A percentile compares a stretch with the other conserved stretches of the same genome.
phyloP scores from a whole-genome alignment of 2,113 vertebrate species.

The Columba janthina region DNA sequence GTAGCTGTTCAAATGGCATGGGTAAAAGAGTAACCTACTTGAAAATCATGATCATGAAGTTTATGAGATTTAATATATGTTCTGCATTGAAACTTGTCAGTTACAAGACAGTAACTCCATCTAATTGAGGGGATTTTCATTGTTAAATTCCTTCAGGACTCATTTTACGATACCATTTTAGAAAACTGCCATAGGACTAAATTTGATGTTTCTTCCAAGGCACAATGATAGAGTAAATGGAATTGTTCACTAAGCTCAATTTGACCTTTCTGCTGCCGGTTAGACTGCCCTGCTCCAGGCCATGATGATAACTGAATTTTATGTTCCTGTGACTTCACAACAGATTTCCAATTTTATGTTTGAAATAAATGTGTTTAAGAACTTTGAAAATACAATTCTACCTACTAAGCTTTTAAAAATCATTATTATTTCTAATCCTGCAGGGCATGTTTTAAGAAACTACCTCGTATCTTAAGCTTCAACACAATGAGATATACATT shows the following conservation, averaged over 20 bases:
- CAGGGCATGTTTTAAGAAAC: slow-evolving; percentile 98
- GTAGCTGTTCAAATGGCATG: background rate
- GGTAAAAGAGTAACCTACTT: background rate
- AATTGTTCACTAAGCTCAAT: background rate
- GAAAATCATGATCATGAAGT: background rate
- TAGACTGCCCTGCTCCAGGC: background rate
- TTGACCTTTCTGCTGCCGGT: background rate
- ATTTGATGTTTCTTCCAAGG: background rate
- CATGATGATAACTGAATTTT: background rate
- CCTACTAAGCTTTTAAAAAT: background rate
- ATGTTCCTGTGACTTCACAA: background rate
- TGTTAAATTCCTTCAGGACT: background rate
- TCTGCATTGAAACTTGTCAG: background rate
- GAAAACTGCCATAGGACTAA: background rate
- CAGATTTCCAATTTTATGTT: background rate
- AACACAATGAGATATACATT: slow-evolving; percentile 99
- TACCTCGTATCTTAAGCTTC: slow-evolving; percentile 97
- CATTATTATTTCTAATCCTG: background rate
- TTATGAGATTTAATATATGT: background rate
- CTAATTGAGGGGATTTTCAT: background rate
- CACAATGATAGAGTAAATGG: background rate
- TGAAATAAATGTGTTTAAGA: background rate
- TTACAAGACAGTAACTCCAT: background rate
- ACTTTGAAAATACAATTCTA: background rate
- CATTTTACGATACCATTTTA: background rate